Conservation (phyloP, 2,888 invertebrate species). For the Pristionchus maxplancki region DNA sequence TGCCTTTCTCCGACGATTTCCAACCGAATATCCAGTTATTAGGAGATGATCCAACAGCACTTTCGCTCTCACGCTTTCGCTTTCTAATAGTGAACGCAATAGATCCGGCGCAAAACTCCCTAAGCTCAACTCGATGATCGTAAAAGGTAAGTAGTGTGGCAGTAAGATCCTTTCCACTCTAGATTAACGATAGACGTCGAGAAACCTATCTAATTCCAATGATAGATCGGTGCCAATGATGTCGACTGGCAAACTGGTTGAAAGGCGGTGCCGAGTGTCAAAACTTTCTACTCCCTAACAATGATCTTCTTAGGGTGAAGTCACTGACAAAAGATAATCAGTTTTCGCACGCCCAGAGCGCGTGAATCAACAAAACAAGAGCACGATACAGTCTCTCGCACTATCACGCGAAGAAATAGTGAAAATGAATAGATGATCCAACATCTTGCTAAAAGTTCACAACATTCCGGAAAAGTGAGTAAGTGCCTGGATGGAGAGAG, state of each 20-base stretch:
- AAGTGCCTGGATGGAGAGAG: neutral
- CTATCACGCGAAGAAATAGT: too few species aligned
- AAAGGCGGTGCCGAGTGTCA: neutral
- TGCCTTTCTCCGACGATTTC: neutral
- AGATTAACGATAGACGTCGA: too few species aligned
- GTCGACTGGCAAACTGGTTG: conserved; percentile 11
- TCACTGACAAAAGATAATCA: neutral
- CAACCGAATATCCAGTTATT: neutral
- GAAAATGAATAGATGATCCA: too few species aligned
- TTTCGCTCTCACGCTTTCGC: neutral
- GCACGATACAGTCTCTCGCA: too few species aligned
- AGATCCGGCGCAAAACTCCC: neutral
- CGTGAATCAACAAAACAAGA: neutral
- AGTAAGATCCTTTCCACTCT: neutral
- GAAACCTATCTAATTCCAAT: neutral
- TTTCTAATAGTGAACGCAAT: conserved; percentile 1
- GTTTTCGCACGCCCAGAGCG: conserved; percentile 10
- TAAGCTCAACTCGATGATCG: neutral
- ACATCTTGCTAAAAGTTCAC: too few species aligned
- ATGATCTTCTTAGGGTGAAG: neutral
- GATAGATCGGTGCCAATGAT: neutral
- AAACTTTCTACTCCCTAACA: conserved; percentile 21
- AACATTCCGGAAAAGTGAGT: neutral
- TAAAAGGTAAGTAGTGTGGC: neutral
- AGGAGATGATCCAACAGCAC: neutral